Evolutionary conservation across 1,140 invertebrate species (phyloP), one percentile per base, ranked within the genome.

Genomic region (Lethrus apterus): DNA sequence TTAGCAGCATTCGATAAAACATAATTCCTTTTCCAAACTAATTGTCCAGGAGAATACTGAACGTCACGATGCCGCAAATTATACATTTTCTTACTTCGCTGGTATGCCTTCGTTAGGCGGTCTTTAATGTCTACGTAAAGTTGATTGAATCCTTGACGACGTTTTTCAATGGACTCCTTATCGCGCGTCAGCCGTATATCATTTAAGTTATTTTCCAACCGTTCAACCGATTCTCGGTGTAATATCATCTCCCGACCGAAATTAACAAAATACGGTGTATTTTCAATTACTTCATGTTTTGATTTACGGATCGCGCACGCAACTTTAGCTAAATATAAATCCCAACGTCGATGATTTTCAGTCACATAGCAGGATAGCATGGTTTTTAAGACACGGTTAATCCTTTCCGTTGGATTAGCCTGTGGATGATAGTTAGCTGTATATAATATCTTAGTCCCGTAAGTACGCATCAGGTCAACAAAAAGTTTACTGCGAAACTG

Each of bases 361-460:
- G 3, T 4, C 3, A 31, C 40, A 8, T 43, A 43, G 7, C 8
- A 29, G 21, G 23, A 24, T 15, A 10, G 10, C 23, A 5, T 18
- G 21, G 38, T 36, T 8, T 66, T 63, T 5, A 70, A 42, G 0
- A 60, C 62, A 31, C 56, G 53, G 46, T 72, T 72, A 4, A 62
- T 58, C 0, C 68, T 30, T 20, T 40, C 23, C 3, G 3, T 3
- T 3, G 32, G 11, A 17, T 34, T 34, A 17, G 11, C 14, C 19
- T 34, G 32, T 3, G 32, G n/a, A 10, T 43, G 41, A 11, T 29
- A 43, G 20, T 43, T 8, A 3, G 41, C 24, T 3, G 3, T 43
- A 17, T 8, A 14, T 3, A 10, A 5, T 5, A 34, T 34, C 19
- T 31, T 31, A 31, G 14, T 14, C 10, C 38, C 30, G 19, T 18